Base-by-base conservation (phyloP, 2,113 vertebrate genomes). In the Phrynocephalus versicolor region DNA sequence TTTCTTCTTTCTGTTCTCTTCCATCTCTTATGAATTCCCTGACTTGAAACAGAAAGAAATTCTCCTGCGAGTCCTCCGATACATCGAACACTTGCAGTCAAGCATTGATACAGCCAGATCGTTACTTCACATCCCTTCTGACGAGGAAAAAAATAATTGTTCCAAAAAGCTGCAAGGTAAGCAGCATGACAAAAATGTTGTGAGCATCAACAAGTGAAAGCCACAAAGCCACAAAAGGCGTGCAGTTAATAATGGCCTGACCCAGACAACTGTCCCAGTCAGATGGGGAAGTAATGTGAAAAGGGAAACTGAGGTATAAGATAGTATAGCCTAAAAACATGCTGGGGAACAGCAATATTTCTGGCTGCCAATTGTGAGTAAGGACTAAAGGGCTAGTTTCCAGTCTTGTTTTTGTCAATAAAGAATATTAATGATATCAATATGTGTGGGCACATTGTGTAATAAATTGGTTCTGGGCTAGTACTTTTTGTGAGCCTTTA, bases 11-110 rank as follows among this genome's bases (percentile, higher is more conserved):
- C 25, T 15, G 4, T 57, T 57, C 41, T 41, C 9, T 25, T 35
- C 55, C 8, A 30, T 67, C 75, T 57, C 57, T 41, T 82, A 70
- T 62, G 35, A 8, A 27, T 25, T 84, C 23, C 93, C 88, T 73
- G 84, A 64, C 77, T 60, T 62, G 13, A 74, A 45, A 37, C 85
- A 95, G 94, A 95, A 95, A 88, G 94, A 95, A 84, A 91, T 93
- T 39, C 85, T 95, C 37, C 64, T 92, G 67, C 88, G 91, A 0
- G 80, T 91, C 60, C 92, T 95, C 79, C 74, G 89, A 35, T 95
- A 95, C 51, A 95, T 94, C 39, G 88, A 92, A 16, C 88, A 93
- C 78, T 90, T 95, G 19, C 94, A 95, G 84, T 85, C 74, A 21
- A 88, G 39, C 85, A 92, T 94, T 10, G 30, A 86, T 35, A 89